phyloP scores from a whole-genome alignment of 2,113 vertebrate genomes.

The Siphamia tubifer region DNA sequence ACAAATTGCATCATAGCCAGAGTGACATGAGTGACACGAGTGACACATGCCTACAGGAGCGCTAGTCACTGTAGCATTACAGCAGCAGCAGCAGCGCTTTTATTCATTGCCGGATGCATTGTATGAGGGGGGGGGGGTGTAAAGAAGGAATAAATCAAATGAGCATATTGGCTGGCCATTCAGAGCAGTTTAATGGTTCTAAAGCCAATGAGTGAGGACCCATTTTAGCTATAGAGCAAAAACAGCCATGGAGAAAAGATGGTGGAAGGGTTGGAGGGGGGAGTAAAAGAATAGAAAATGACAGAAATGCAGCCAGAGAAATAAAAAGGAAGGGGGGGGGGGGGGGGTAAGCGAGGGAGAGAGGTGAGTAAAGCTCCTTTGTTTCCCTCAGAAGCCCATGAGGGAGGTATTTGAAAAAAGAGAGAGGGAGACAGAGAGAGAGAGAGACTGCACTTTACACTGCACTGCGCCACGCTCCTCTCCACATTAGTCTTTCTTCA shows the following conservation, averaged over 20 bases:
- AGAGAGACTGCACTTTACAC: conserved; percentile 58
- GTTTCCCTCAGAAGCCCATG: conserved; percentile 61
- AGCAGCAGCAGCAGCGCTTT: background rate
- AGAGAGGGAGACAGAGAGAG: conserved; percentile 28
- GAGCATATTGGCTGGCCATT: conserved; percentile 25
- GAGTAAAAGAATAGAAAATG: conserved; percentile 10
- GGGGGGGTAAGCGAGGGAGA: conserved; percentile 14
- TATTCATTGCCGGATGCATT: background rate
- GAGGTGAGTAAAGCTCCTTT: conserved; percentile 60
- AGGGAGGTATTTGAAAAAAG: conserved; percentile 60
- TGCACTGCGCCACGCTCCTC: conserved; percentile 72
- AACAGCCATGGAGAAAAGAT: conserved; percentile 7
- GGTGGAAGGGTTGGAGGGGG: background rate
- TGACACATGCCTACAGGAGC: background rate
- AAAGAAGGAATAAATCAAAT: conserved; percentile 30
- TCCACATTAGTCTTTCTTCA: conserved; percentile 59
- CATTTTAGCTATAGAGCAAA: conserved; percentile 46
- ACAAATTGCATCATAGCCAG: conserved; percentile 35
- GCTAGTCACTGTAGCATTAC: conserved; percentile 4
- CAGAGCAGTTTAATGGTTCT: conserved; percentile 31
- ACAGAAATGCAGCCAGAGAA: background rate
- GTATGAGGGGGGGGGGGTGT: background rate
- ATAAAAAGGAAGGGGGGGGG: background rate
- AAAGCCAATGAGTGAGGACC: conserved; percentile 39
- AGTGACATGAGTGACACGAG: background rate